These are phyloP conservation scores for Limnephilus auricula DNA, from an alignment of 2,888 invertebrate genomes.

Conservation along the genomic window DNA sequence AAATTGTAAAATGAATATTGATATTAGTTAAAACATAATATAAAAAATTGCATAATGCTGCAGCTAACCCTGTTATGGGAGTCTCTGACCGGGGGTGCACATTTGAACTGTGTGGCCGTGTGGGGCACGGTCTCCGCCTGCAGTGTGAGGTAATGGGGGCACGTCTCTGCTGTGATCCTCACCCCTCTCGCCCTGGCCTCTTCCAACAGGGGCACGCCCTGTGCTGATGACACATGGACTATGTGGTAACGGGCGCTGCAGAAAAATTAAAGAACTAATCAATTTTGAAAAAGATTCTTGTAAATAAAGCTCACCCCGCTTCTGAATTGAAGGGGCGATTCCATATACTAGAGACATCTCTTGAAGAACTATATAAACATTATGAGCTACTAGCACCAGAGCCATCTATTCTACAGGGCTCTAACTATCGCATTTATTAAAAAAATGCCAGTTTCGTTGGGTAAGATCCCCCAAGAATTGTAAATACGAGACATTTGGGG, in stretches of 20 bases:
- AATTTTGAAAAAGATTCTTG: not conserved
- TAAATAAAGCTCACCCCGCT: no score
- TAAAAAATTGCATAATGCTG: not conserved
- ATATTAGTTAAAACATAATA: not conserved
- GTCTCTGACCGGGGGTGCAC: slow-evolving; percentile 84
- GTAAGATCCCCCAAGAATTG: not conserved
- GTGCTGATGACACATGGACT: slow-evolving; percentile 82
- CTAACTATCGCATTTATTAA: no score
- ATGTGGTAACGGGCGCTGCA: slow-evolving; percentile 81
- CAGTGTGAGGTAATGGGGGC: slow-evolving; percentile 84
- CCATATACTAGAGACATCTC: no score
- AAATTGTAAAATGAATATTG: not conserved
- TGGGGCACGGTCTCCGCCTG: slow-evolving; percentile 81
- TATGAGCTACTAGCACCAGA: no score
- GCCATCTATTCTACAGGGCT: no score
- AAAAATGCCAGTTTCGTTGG: not conserved
- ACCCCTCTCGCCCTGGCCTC: slow-evolving; percentile 76
- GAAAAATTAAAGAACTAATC: not conserved
- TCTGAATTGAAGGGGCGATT: no score
- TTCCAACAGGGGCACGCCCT: slow-evolving; percentile 78
- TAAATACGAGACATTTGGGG: not conserved
- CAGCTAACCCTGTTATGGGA: slow-evolving; percentile 77
- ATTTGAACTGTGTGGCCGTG: slow-evolving; percentile 83
- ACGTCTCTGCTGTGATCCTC: slow-evolving; percentile 84
- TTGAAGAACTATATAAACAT: no score